A percentile compares a stretch with the other conserved stretches of the same genome.
Evolutionary conservation across 2,888 invertebrate genomes (phyloP).

Genomic region (Watsonalla binaria): DNA sequence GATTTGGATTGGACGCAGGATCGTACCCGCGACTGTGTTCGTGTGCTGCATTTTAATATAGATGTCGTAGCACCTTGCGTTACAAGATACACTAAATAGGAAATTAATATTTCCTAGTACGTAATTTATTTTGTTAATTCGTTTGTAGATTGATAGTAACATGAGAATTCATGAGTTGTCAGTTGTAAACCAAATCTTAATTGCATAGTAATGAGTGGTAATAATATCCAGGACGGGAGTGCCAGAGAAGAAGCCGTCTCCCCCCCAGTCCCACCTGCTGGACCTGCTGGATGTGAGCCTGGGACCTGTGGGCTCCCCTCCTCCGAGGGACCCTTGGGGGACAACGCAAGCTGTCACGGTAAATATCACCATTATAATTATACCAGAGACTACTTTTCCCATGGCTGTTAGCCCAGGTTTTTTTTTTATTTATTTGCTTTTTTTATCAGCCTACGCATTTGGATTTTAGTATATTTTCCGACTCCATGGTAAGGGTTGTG

Average conservation of each 20-base stretch:
- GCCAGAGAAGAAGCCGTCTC: slow-evolving; percentile 28
- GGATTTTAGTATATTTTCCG: slow-evolving; percentile 58
- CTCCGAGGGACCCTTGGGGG: slow-evolving; percentile 86
- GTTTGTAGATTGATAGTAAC: too few relatives aligned
- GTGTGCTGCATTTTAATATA: too few relatives aligned
- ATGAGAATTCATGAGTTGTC: too few relatives aligned
- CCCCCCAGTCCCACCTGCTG: slow-evolving; percentile 84
- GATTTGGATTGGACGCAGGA: too few relatives aligned
- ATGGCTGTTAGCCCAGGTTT: neutral
- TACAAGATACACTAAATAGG: too few relatives aligned
- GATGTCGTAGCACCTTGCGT: too few relatives aligned
- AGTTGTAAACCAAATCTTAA: too few relatives aligned
- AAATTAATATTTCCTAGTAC: too few relatives aligned
- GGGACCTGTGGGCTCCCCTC: slow-evolving; percentile 69
- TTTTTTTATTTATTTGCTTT: slow-evolving; percentile 1
- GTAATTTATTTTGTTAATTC: too few relatives aligned
- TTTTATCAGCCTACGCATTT: slow-evolving; percentile 38
- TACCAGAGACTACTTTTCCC: neutral
- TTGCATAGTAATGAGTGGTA: too few relatives aligned
- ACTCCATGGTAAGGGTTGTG: slow-evolving; percentile 60
- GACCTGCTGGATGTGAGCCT: slow-evolving; percentile 91
- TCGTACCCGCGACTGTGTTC: too few relatives aligned
- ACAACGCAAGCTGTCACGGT: slow-evolving; percentile 76
- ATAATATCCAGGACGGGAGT: slow-evolving; percentile 14
- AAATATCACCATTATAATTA: slow-evolving; percentile 36